Percentiles rank a stretch among this genome's conserved stretches.
These are phyloP conservation scores for Acipenser ruthenus DNA, from an alignment of 2,797 vertebrate genomes.

Conservation along the genomic window DNA sequence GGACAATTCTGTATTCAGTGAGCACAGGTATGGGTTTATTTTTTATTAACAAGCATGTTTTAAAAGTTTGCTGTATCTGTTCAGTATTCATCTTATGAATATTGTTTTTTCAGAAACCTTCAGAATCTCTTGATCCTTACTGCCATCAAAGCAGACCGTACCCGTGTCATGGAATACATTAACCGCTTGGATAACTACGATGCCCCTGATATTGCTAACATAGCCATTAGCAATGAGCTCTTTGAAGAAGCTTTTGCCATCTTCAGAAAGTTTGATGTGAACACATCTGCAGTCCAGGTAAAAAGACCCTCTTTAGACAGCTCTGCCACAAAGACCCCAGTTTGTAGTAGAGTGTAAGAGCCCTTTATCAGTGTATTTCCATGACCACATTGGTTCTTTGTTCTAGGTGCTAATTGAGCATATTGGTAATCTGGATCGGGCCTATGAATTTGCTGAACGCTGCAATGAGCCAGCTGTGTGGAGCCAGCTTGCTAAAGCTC, in stretches of 20 bases:
- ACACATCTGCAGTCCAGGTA: conserved; percentile 96
- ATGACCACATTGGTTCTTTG: background rate
- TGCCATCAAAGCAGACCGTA: conserved; percentile 95
- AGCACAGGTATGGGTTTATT: conserved; percentile 56
- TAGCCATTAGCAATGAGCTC: conserved; percentile 95
- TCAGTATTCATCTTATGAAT: too few species aligned
- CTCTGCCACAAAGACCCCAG: background rate
- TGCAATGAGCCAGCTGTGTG: conserved; percentile 97
- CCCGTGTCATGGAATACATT: conserved; percentile 98
- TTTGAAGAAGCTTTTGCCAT: conserved; percentile 97
- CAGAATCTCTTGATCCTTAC: conserved; percentile 96
- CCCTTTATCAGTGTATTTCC: background rate
- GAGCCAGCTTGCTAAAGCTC: conserved; percentile 97
- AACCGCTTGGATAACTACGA: conserved; percentile 96
- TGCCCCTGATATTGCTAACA: conserved; percentile 95
- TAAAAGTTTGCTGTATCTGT: background rate
- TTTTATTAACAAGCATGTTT: background rate
- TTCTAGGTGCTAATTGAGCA: conserved; percentile 92
- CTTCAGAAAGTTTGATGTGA: conserved; percentile 96
- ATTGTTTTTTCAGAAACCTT: conserved; percentile 66
- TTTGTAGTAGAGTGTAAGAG: too few species aligned
- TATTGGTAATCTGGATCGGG: conserved; percentile 93
- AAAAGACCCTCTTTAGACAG: background rate
- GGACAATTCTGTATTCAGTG: conserved; percentile 84
- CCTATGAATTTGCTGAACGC: conserved; percentile 95